phyloP scores from a whole-genome alignment of 2,888 invertebrate genomes.

The Cotesia congregata region DNA sequence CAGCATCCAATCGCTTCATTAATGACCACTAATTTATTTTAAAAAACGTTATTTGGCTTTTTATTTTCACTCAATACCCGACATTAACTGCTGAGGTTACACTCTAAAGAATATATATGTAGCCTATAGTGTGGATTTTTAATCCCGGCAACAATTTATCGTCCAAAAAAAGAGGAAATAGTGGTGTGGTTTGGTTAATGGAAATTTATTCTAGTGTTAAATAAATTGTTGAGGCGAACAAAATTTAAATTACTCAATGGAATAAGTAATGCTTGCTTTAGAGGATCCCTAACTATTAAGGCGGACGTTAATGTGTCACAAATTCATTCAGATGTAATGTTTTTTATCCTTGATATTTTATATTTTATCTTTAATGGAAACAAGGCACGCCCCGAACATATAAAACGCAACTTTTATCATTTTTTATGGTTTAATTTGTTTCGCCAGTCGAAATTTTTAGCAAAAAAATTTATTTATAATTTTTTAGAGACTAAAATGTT shows the following conservation, averaged over 20 bases:
- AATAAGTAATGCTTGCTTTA: too few species aligned
- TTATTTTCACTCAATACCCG: background rate
- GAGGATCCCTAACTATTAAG: constrained; percentile 62
- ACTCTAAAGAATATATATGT: too few species aligned
- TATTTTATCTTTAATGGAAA: constrained; percentile 38
- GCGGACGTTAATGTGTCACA: constrained; percentile 65
- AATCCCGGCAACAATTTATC: background rate
- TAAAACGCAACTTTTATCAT: constrained; percentile 42
- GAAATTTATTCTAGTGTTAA: constrained; percentile 4
- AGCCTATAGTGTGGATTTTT: background rate
- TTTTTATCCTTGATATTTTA: constrained; percentile 34
- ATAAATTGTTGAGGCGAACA: constrained; percentile 18
- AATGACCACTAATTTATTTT: constrained; percentile 23
- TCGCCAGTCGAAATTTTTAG: too few species aligned
- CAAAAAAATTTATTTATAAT: too few species aligned
- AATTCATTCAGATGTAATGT: constrained; percentile 54
- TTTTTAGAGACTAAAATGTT: too few species aligned
- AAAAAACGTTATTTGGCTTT: background rate
- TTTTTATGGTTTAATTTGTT: background rate
- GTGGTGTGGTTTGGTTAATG: too few species aligned
- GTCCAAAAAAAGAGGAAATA: constrained; percentile 16
- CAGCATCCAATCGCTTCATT: constrained; percentile 38
- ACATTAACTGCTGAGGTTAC: background rate
- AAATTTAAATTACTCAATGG: constrained; percentile 43
- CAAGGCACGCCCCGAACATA: constrained; percentile 47